Conservation (phyloP, 2,888 invertebrate species). For the Mechanitis messenoides region DNA sequence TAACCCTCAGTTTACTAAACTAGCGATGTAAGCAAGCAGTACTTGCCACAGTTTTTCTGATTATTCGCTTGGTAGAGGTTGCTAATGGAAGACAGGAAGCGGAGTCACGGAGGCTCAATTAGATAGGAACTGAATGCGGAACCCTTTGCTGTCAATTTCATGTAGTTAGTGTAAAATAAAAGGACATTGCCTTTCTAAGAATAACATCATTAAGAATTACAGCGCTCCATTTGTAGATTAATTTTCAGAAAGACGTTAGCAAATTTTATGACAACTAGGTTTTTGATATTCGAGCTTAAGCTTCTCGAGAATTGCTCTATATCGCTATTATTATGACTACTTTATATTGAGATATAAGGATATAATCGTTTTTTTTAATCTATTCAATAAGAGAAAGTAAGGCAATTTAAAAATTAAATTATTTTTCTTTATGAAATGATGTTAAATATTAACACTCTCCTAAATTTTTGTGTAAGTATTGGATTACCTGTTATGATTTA, state of each 20-base stretch:
- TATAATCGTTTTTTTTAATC: no score
- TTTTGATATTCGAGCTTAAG: not conserved
- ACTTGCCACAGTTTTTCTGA: constrained; percentile 5
- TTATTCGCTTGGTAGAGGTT: constrained; percentile 36
- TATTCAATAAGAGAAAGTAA: no score
- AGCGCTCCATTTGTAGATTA: not conserved
- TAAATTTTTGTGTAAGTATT: no score
- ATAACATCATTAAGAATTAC: constrained; percentile 27
- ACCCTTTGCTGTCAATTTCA: constrained; percentile 67
- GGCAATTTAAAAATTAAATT: no score
- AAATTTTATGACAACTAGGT: not conserved
- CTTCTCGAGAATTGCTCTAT: no score
- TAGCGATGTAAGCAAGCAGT: constrained; percentile 19
- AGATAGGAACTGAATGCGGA: constrained; percentile 56
- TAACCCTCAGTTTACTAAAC: not conserved
- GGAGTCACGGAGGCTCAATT: constrained; percentile 66
- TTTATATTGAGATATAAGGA: no score
- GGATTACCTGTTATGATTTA: no score
- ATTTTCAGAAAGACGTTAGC: not conserved
- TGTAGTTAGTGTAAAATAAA: constrained; percentile 60
- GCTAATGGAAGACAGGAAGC: constrained; percentile 60
- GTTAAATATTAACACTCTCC: no score
- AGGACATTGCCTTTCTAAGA: constrained; percentile 41
- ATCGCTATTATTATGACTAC: no score
- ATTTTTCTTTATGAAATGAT: no score